A percentile compares a stretch with the other conserved stretches of the same genome.
Conservation (phyloP, 2,113 vertebrate genomes). For the Propithecus coquereli region DNA sequence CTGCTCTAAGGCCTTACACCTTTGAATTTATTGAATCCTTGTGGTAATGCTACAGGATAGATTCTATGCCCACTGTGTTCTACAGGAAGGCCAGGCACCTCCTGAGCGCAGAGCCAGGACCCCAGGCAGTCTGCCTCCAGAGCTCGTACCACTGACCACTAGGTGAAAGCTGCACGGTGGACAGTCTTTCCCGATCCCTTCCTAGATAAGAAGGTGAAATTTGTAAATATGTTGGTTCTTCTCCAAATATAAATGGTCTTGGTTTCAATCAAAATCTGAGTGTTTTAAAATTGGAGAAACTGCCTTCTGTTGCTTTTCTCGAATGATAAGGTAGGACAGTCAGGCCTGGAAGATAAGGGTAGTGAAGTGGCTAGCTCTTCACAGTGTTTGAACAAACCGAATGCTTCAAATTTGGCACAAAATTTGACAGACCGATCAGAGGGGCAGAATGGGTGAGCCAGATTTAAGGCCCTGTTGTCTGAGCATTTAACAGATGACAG, state of each 20-base stretch:
- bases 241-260: neutral
- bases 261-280: neutral
- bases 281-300: neutral
- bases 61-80: neutral
- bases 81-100: too few species aligned
- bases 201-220: neutral
- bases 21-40: neutral
- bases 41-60: neutral
- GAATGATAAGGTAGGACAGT: neutral
- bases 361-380: neutral
- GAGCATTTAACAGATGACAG: neutral
- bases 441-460: neutral
- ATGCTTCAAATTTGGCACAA: neutral
- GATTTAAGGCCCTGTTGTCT: neutral
- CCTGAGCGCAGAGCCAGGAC: fast-evolving
- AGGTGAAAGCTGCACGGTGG: neutral
- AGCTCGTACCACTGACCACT: neutral
- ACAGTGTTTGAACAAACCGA: neutral
- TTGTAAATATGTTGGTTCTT: neutral
- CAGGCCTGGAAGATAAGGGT: neutral
- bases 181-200: neutral
- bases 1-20: neutral
- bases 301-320: neutral
- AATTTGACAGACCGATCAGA: neutral
- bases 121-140: neutral